Conservation (phyloP, 2,888 invertebrate genomes). For the Plebejus anna region DNA sequence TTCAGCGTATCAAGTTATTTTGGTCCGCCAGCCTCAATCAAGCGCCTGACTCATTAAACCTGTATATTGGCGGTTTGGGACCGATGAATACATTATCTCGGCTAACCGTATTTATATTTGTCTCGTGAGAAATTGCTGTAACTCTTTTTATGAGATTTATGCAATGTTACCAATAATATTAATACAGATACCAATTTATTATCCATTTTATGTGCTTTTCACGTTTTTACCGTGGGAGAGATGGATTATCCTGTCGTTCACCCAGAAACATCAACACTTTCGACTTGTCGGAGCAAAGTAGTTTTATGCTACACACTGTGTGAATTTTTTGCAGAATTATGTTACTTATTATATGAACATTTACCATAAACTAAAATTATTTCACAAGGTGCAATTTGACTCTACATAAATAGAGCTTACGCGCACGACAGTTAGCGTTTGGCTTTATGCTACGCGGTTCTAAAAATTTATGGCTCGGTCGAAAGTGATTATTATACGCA, state of each 20-base stretch:
- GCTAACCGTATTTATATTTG: constrained; percentile 60
- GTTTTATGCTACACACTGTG: not conserved
- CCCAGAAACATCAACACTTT: constrained; percentile 2
- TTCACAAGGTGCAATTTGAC: not conserved
- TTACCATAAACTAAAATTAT: not conserved
- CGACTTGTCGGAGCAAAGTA: not conserved
- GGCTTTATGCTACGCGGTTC: not conserved
- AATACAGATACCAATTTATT: constrained; percentile 15
- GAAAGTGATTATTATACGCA: constrained; percentile 19
- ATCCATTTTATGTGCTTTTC: not conserved
- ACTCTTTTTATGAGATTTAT: constrained; percentile 30
- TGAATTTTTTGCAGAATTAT: not conserved
- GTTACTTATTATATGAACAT: not conserved
- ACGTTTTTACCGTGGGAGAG: constrained; percentile 20
- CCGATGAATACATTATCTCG: constrained; percentile 64
- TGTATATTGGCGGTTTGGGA: constrained; percentile 56
- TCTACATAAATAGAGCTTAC: not conserved
- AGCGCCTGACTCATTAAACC: constrained; percentile 37
- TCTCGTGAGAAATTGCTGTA: constrained; percentile 63
- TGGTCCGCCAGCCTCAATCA: constrained; percentile 30
- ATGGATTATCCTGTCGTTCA: not conserved
- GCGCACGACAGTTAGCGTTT: not conserved
- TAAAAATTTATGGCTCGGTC: not conserved
- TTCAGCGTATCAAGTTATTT: constrained; percentile 32
- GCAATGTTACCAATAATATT: constrained; percentile 18